These are phyloP conservation scores for Synaphobranchus kaupii DNA, from an alignment of 2,797 vertebrate species.

Conservation along the genomic window DNA sequence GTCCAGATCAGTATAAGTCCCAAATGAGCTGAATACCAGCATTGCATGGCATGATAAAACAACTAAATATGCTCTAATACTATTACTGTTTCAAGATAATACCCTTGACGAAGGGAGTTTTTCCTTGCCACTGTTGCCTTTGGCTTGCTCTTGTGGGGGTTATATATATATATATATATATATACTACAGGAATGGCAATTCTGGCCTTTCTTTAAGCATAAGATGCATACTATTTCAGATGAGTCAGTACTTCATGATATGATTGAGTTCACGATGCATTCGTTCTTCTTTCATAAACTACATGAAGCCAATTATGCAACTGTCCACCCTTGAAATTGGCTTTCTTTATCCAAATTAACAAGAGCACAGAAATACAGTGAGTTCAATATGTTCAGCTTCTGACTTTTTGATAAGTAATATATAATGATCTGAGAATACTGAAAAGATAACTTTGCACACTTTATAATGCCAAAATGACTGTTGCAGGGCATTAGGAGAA, in stretches of 20 bases:
- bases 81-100: background rate
- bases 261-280: background rate
- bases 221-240: background rate
- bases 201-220: background rate
- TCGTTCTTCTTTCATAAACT: slow-evolving; percentile 10
- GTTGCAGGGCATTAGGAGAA: background rate
- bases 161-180: too few relatives aligned
- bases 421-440: background rate
- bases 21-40: slow-evolving; percentile 3
- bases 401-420: background rate
- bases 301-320: slow-evolving; percentile 3
- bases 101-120: background rate
- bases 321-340: slow-evolving; percentile 2
- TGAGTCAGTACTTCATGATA: background rate
- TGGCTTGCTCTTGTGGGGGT: too few relatives aligned
- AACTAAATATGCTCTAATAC: background rate
- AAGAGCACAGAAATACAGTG: background rate
- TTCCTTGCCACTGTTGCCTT: too few relatives aligned
- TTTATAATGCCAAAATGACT: background rate
- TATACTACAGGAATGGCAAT: background rate
- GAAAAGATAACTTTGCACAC: background rate
- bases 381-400: background rate
- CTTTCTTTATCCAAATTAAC: background rate
- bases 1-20: slow-evolving; percentile 17
- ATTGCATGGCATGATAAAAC: slow-evolving; percentile 18